These are phyloP conservation scores for Parnassius smintheus DNA, from an alignment of 2,888 invertebrate species.

Conservation along the genomic window DNA sequence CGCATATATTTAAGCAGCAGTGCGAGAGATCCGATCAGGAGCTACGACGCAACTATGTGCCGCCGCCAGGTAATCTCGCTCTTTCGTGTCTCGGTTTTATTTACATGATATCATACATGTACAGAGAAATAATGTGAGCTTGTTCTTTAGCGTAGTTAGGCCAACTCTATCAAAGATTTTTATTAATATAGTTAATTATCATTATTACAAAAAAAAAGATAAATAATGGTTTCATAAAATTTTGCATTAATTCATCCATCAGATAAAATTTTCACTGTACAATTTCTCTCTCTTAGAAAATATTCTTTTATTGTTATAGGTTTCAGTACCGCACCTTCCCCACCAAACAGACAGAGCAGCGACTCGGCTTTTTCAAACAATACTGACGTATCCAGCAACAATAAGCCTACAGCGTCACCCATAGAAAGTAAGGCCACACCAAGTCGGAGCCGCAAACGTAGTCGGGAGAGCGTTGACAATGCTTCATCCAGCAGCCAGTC, in stretches of 20 bases:
- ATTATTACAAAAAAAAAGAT: too few relatives aligned
- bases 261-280: too few relatives aligned
- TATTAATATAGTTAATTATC: too few relatives aligned
- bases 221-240: too few relatives aligned
- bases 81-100: too few relatives aligned
- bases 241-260: too few relatives aligned
- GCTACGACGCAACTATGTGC: conserved; percentile 69
- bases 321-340: conserved; percentile 59
- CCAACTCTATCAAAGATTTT: too few relatives aligned
- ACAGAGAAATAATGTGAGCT: too few relatives aligned
- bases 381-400: conserved; percentile 61
- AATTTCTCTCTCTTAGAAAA: not conserved
- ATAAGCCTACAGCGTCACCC: conserved; percentile 49
- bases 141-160: too few relatives aligned
- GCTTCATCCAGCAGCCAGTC: conserved; percentile 56
- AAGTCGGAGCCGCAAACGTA: conserved; percentile 56
- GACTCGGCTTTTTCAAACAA: conserved; percentile 74
- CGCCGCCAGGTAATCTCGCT: conserved; percentile 59
- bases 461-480: conserved; percentile 58
- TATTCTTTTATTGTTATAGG: conserved; percentile 41
- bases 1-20: conserved; percentile 76
- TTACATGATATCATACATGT: too few relatives aligned
- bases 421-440: conserved; percentile 52
- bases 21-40: conserved; percentile 75
- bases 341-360: conserved; percentile 69